Evolutionary conservation across 2,113 vertebrate species (phyloP), one percentile per base, ranked within the genome.

Genomic region (Labeo rohita): DNA sequence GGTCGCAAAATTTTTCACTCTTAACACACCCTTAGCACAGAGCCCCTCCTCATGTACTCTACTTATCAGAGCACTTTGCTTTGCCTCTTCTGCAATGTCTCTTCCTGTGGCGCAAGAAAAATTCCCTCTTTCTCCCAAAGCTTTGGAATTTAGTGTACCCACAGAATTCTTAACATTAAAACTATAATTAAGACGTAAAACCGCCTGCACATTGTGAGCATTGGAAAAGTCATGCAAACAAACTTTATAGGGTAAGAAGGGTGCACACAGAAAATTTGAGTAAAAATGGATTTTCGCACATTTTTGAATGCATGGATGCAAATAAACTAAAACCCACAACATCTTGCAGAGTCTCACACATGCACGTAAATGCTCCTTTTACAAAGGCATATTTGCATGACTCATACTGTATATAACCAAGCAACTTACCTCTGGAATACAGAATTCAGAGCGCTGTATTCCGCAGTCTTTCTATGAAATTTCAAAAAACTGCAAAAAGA

Each of bases 391-490:
- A 50, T 56, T 54, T 70, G 13, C 50, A 43, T n/a, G 56, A 61
- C 21, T 61, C 21, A 61, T 61, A 39, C 39, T 39, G 39, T 39
- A n/a, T 61, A 61, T 56, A n/a, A 43, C 34, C 50, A 28, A 34
- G 45, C 56, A 8, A 39, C 56, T 87, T 68, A 83, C 86, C 34
- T 56, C 50, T 83, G 80, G 50, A 52, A 83, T 66, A 70, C 91
- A 92, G 89, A 92, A 91, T 86, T 90, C 92, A 90, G 91, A 87
- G n/a, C 75, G 87, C 43, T 88, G 87, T 88, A 88, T 90, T 94
- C 92, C 92, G 90, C 88, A 90, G 75, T 87, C 76, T 89, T 75
- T 87, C 36, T 80, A 54, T 52, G 75, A 34, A 56, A 83, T 88
- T 49, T 88, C 80, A 80, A 89, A 91, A 89, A 86, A 91, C 90